Base-by-base conservation (phyloP, 23 tunicate species). In the Corella eumyota region DNA sequence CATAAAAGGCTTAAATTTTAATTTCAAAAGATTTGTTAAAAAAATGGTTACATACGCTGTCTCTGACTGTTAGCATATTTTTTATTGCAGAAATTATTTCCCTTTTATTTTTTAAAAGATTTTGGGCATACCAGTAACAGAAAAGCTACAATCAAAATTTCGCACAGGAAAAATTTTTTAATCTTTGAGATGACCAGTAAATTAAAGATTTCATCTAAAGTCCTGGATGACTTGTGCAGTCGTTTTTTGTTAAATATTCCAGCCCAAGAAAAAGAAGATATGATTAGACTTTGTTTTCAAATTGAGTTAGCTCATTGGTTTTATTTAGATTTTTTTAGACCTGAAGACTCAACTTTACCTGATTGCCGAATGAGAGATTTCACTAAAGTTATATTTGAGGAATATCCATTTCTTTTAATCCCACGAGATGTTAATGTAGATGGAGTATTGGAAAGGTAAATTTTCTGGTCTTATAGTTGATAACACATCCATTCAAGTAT, bases 291-390 rank as follows among this genome's bases (percentile, higher is more conserved):
- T 1, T 73, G 90, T 45, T 90, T 90, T 55, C 91, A 90, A 65
- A 80, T 90, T 37, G 98, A 90, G 53, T 30, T 80, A 38, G 91
- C 98, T 1, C 98, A 90, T 66, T 90, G 98, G 98, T 90, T 80
- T 64, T 90, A 90, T 58, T 58, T 90, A 22, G 98, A 90, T 58
- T 90, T 80, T 54, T 75, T 52, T 60, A 33, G 98, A 60, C 67
- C 77, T 4, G 91, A 80, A 64, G 59, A 90, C 48, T 27, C 60
- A 5, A 45, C 56, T n/a, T 55, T 90, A 0, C 97, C 97, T 9
- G 97, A 90, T 29, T 78, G 86, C 45, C 62, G 83, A 27, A 77
- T 90, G 65, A 36, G 72, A 33, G 90, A 90, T 17, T 90, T 90
- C 38, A 71, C 84, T 5, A 75, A 69, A 36, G 68, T 75, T 22